A percentile compares a stretch with the other conserved stretches of the same genome.
These are phyloP conservation scores for Pavo muticus DNA, from an alignment of 2,113 vertebrate genomes.

Conservation along the genomic window DNA sequence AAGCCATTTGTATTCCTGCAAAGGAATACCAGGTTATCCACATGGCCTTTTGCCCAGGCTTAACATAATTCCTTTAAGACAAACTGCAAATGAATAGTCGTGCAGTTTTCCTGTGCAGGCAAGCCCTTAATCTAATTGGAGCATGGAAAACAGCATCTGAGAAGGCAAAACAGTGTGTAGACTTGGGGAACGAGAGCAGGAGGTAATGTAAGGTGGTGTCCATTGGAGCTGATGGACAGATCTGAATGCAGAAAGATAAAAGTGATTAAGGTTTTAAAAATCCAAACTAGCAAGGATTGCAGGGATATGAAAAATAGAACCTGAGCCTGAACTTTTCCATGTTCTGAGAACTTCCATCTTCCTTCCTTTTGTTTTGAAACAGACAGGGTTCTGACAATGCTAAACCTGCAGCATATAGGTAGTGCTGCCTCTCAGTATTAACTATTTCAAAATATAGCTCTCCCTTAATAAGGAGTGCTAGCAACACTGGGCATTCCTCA, in stretches of 20 bases:
- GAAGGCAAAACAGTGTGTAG: not conserved
- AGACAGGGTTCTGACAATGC: not conserved
- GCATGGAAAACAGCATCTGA: constrained; percentile 30
- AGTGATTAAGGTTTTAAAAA: not conserved
- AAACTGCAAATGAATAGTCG: constrained; percentile 54
- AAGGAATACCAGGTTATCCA: constrained; percentile 43
- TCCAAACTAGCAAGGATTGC: not conserved
- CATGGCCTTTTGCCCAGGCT: constrained; percentile 56
- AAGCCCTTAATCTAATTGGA: constrained; percentile 63
- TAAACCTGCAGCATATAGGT: not conserved
- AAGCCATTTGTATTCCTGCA: constrained; percentile 28
- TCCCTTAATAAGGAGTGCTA: not conserved
- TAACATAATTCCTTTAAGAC: constrained; percentile 51
- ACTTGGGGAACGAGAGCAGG: not conserved
- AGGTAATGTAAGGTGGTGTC: not conserved
- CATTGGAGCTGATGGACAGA: not conserved
- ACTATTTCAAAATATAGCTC: not conserved
- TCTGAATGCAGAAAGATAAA: not conserved
- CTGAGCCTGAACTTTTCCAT: not conserved
- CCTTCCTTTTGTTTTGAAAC: not conserved
- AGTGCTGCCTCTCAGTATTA: not conserved
- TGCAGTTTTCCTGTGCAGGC: constrained; percentile 58
- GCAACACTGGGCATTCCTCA: not conserved
- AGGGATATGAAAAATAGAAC: not conserved
- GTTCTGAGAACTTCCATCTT: not conserved